A percentile compares a stretch with the other conserved stretches of the same genome.
phyloP scores from a whole-genome alignment of 2,888 invertebrate genomes.

The Drosophila paracracens region DNA sequence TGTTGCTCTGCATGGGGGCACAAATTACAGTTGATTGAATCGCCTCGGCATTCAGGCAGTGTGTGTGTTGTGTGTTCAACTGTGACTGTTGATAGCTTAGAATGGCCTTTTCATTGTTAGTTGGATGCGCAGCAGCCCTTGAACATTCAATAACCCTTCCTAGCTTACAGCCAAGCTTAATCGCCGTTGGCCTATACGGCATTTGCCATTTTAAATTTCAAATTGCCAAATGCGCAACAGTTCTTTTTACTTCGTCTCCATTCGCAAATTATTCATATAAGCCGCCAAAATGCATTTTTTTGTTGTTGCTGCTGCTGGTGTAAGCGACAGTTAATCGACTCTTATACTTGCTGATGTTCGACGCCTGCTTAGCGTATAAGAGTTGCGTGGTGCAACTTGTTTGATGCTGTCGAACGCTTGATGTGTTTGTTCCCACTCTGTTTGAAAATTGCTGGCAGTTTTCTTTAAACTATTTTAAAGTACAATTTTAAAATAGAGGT shows the following conservation, averaged over 20 bases:
- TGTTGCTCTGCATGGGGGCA: conserved; percentile 18
- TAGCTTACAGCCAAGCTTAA: conserved; percentile 24
- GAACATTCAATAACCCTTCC: conserved; percentile 40
- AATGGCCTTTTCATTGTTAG: conserved; percentile 59
- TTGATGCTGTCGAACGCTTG: conserved; percentile 29
- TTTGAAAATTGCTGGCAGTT: not conserved
- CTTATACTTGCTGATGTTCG: conserved; percentile 45
- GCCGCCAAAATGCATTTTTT: not conserved
- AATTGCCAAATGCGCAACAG: conserved; percentile 16
- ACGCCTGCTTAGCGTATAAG: conserved; percentile 48
- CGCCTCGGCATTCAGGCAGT: conserved; percentile 13
- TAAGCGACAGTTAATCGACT: conserved; percentile 18
- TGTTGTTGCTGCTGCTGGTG: not conserved
- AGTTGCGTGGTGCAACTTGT: conserved; percentile 42
- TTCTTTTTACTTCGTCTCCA: not conserved
- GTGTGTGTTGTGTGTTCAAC: conserved; percentile 10
- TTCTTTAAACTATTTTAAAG: not conserved
- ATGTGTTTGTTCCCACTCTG: conserved; percentile 9
- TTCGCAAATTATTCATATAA: conserved; percentile 18
- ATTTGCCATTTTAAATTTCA: conserved; percentile 6
- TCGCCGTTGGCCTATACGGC: conserved; percentile 18
- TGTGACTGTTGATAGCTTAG: conserved; percentile 18
- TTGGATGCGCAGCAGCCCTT: conserved; percentile 57
- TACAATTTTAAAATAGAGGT: not conserved
- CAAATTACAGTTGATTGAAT: conserved; percentile 48